phyloP scores from a whole-genome alignment of 1,140 invertebrate species.

The Lepidurus couesii region DNA sequence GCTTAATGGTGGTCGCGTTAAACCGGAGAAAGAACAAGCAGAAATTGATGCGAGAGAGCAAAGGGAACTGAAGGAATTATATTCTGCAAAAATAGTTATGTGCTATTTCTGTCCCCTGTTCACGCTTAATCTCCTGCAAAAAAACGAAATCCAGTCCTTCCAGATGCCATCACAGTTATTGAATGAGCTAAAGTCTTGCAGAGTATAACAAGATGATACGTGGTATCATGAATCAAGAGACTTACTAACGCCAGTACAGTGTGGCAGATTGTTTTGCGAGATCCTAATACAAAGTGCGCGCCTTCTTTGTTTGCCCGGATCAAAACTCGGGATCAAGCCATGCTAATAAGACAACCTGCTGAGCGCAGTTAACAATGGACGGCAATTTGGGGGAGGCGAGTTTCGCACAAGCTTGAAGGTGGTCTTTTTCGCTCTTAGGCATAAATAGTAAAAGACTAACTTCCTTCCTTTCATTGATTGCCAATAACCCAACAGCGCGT shows the following conservation, averaged over 20 bases:
- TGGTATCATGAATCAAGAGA: too few relatives aligned
- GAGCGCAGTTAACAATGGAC: not conserved
- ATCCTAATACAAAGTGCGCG: not conserved
- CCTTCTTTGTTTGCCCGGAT: not conserved
- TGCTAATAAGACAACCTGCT: slow-evolving; percentile 6
- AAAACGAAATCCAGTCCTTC: too few relatives aligned
- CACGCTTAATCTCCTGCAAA: too few relatives aligned
- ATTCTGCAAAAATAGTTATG: too few relatives aligned
- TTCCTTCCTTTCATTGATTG: not conserved
- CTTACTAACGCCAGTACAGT: too few relatives aligned
- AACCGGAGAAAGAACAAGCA: not conserved
- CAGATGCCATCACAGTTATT: too few relatives aligned
- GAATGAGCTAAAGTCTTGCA: too few relatives aligned
- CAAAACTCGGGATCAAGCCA: not conserved
- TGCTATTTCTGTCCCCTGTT: too few relatives aligned
- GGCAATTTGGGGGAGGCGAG: not conserved
- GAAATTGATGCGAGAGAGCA: not conserved
- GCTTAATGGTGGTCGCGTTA: not conserved
- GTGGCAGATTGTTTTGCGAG: too few relatives aligned
- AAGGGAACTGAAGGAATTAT: not conserved
- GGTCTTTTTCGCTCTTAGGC: not conserved
- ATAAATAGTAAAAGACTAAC: not conserved
- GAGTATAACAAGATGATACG: too few relatives aligned
- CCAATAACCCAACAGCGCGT: not conserved
- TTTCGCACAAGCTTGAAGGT: not conserved